These are phyloP conservation scores for Formica exsecta DNA, from an alignment of 1,140 invertebrate species.

Conservation along the genomic window DNA sequence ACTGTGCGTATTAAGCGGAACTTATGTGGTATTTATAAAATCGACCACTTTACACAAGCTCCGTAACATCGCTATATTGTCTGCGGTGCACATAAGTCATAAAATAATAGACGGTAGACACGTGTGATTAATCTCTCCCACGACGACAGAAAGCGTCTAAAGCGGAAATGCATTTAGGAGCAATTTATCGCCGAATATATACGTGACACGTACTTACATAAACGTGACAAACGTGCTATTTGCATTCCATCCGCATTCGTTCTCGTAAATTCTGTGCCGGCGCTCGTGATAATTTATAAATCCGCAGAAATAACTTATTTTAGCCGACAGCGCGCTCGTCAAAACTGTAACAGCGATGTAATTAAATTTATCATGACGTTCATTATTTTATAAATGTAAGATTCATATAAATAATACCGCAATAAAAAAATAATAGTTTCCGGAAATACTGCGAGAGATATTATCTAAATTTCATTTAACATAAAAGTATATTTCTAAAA, in stretches of 20 bases:
- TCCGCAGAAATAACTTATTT: constrained; percentile 63
- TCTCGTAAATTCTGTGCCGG: constrained; percentile 46
- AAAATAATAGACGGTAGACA: constrained; percentile 47
- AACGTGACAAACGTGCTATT: constrained; percentile 63
- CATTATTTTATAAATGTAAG: constrained; percentile 50
- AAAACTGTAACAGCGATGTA: constrained; percentile 55
- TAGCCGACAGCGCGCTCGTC: constrained; percentile 49
- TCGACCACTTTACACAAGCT: constrained; percentile 10
- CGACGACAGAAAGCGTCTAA: constrained; percentile 59
- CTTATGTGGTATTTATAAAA: constrained; percentile 52
- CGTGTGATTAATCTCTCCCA: constrained; percentile 55
- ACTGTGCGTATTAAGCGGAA: neutral
- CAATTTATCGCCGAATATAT: constrained; percentile 64
- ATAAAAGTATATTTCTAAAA: neutral
- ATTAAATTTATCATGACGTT: constrained; percentile 57
- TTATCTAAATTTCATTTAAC: constrained; percentile 18
- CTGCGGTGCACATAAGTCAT: constrained; percentile 27
- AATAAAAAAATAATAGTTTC: constrained; percentile 19
- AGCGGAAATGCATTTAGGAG: constrained; percentile 59
- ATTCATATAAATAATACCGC: constrained; percentile 27
- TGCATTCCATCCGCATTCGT: constrained; percentile 52
- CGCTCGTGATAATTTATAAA: constrained; percentile 60
- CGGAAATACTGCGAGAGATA: neutral
- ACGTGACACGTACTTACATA: constrained; percentile 63
- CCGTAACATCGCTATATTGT: constrained; percentile 28